Base-by-base conservation (phyloP, 2,888 invertebrate species). In the Agrenia bidenticulata region DNA sequence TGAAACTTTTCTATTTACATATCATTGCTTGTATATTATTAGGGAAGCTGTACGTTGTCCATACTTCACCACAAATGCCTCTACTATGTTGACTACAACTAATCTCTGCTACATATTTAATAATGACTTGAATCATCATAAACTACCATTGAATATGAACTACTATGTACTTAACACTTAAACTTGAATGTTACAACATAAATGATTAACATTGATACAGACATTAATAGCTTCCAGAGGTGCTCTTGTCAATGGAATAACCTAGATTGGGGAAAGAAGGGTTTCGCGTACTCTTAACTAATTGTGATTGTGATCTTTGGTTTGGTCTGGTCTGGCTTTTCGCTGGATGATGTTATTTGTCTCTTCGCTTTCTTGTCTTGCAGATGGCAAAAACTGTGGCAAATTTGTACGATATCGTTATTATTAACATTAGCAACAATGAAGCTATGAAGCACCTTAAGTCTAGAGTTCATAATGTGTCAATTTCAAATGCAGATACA, bases 261-360 rank as follows among this genome's bases (percentile, higher is more conserved):
- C 21, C 9, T 19, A 51, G 19, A 51, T 7, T 51, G 32, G 11
- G 11, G 32, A 11, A 7, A 7, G n/a, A 32, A 32, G 11, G 32
- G 32, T 32, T 32, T 32, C 32, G 11, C 32, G 32, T 11, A 32
- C 5, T 32, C 32, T 32, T 32, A 32, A 32, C 11, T 32, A 55
- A 55, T 57, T 57, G 19, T 19, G 23, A 21, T 17, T 39, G 13
- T 39, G 57, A 41, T 57, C 57, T 55, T 57, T 23, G 41, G 42
- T 58, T 17, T 57, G 56, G 56, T 57, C 58, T 39, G 57, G 57
- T 57, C 23, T 58, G 57, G 57, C 32, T 41, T 55, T 57, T 41
- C 45, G 49, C 58, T 58, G 58, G 58, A 27, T 57, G 58, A 26
- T 58, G 45, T 13, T 26, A 58, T 37, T 45, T 58, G 58, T 58